Evolutionary conservation across 2,113 vertebrate species (phyloP).

Genomic region (Puma concolor): DNA sequence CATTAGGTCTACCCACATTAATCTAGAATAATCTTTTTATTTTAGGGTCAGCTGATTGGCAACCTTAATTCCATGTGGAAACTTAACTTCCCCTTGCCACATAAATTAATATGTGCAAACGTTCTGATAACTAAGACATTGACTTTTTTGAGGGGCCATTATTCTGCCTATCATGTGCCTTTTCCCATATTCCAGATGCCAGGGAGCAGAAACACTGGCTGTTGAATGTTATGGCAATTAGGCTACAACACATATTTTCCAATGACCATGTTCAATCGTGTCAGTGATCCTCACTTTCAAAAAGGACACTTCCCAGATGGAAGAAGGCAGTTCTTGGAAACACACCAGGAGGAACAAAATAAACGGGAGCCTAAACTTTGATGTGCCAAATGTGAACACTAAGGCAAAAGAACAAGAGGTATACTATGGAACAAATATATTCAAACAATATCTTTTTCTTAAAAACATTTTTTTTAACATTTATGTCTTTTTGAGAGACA

Average conservation of each 20-base stretch:
- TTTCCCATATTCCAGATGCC: background rate
- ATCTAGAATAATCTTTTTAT: background rate
- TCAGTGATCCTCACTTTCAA: background rate
- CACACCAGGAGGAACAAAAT: background rate
- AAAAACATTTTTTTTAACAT: no score
- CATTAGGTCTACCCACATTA: background rate
- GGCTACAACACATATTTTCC: background rate
- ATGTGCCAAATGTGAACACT: background rate
- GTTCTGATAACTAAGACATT: background rate
- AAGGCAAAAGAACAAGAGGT: background rate
- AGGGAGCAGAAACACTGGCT: background rate
- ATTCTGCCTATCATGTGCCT: background rate
- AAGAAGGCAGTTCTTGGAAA: background rate
- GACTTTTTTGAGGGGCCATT: background rate
- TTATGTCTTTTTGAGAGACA: no score
- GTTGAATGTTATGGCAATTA: no score
- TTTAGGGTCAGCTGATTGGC: background rate
- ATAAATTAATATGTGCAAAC: background rate
- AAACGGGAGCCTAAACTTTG: background rate
- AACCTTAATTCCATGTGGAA: background rate
- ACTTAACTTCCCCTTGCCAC: background rate
- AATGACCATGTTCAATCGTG: background rate
- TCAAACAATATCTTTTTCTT: background rate
- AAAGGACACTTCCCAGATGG: background rate
- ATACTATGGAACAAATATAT: background rate